phyloP scores from a whole-genome alignment of 2,797 vertebrate species.

The Chelmon rostratus region DNA sequence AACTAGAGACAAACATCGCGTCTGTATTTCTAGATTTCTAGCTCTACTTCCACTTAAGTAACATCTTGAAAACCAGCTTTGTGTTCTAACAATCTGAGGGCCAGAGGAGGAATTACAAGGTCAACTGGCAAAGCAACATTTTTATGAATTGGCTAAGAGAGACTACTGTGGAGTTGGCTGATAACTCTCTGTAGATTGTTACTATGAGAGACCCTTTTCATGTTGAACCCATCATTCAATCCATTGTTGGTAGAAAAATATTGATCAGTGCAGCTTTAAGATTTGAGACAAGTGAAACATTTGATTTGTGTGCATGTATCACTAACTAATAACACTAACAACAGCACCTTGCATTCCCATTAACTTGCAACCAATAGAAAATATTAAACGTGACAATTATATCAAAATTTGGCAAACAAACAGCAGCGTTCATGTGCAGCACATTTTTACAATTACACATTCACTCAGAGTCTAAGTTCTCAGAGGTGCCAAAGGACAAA shows the following conservation, averaged over 20 bases:
- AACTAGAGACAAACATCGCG: slow-evolving; percentile 6
- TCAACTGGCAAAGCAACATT: not conserved
- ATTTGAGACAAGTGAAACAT: not conserved
- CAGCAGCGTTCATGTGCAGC: not conserved
- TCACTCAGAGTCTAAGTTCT: not conserved
- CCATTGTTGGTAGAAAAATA: not conserved
- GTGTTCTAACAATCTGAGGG: not conserved
- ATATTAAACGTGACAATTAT: not conserved
- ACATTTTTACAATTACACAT: not conserved
- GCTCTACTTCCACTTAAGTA: not conserved
- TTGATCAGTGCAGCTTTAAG: not conserved
- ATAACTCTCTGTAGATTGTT: not conserved
- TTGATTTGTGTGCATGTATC: not conserved
- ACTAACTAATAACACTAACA: not conserved
- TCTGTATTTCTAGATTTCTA: not conserved
- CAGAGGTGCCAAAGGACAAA: slow-evolving; percentile 20
- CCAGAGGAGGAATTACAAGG: not conserved
- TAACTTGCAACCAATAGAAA: not conserved
- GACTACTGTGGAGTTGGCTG: not conserved
- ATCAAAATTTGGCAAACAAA: not conserved
- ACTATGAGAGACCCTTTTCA: not conserved
- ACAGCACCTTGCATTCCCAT: no score
- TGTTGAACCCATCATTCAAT: not conserved
- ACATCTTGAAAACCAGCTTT: slow-evolving; percentile 1
- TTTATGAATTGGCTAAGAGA: not conserved